phyloP scores from a whole-genome alignment of 2,888 invertebrate genomes.

The Polylopha cassiicola region DNA sequence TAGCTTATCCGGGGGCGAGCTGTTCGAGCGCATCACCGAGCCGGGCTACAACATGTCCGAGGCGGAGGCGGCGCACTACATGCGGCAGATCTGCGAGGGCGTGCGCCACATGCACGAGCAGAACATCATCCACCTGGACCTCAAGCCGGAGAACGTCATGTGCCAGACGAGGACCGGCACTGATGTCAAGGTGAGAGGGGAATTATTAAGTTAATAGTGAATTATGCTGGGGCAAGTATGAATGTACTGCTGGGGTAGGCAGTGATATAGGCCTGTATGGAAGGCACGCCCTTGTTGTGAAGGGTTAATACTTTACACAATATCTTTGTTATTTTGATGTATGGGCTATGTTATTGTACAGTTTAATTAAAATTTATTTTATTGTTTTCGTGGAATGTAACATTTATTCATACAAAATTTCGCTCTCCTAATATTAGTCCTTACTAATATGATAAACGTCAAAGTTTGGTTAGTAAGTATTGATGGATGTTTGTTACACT shows the following conservation, averaged over 20 bases:
- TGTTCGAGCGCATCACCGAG: slow-evolving; percentile 98
- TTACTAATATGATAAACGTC: too few relatives aligned
- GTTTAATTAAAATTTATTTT: neutral
- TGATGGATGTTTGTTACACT: too few relatives aligned
- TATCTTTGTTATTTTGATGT: too few relatives aligned
- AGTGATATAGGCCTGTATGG: too few relatives aligned
- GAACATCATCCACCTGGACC: slow-evolving; percentile 98
- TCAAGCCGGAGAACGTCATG: slow-evolving; percentile 99
- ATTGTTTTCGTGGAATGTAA: neutral
- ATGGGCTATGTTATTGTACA: neutral
- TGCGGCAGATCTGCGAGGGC: slow-evolving; percentile 98
- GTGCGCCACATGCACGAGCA: slow-evolving; percentile 99
- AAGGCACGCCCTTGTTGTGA: too few relatives aligned
- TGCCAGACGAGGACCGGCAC: slow-evolving; percentile 97
- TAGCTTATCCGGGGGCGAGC: slow-evolving; percentile 98
- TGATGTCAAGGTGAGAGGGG: slow-evolving; percentile 85
- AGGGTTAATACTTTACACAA: too few relatives aligned
- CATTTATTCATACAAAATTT: too few relatives aligned
- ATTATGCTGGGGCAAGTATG: neutral
- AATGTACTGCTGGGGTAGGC: too few relatives aligned
- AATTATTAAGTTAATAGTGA: neutral
- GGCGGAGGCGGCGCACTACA: slow-evolving; percentile 99
- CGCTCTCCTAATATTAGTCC: too few relatives aligned
- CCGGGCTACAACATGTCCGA: slow-evolving; percentile 99
- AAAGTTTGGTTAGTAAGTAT: too few relatives aligned